A percentile compares a stretch with the other conserved stretches of the same genome.
Conservation (phyloP, 2,797 vertebrate species). For the Meriones psammophilus region DNA sequence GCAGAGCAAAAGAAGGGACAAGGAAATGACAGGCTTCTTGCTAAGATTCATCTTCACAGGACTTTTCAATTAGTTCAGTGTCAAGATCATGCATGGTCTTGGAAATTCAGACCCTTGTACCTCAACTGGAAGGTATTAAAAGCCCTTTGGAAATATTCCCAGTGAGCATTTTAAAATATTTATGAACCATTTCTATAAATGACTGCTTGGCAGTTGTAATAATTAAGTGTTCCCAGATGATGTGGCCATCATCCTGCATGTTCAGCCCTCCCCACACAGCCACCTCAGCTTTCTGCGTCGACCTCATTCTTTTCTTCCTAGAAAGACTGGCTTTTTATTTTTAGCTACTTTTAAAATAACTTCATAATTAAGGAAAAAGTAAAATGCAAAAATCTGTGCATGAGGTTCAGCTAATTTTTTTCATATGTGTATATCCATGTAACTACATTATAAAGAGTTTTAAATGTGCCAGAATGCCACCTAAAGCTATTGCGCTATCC, state of each 20-base stretch:
- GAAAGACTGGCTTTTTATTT: slow-evolving; percentile 39
- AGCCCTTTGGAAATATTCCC: slow-evolving; percentile 71
- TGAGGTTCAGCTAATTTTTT: not conserved
- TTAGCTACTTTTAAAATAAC: slow-evolving; percentile 17
- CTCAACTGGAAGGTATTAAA: slow-evolving; percentile 64
- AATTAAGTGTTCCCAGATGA: slow-evolving; percentile 68
- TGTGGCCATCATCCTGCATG: not conserved
- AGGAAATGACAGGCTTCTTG: slow-evolving; percentile 39
- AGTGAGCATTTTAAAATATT: slow-evolving; percentile 70
- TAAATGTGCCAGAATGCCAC: not conserved
- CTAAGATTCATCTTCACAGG: not conserved
- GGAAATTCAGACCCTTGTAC: slow-evolving; percentile 58
- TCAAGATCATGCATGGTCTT: not conserved
- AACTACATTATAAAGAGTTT: not conserved
- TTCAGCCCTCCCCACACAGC: not conserved
- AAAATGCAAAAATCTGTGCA: not conserved
- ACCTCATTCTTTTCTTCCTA: slow-evolving; percentile 47
- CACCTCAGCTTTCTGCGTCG: not conserved
- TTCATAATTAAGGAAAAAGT: not conserved
- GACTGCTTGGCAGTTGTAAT: slow-evolving; percentile 74
- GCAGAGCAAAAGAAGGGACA: not conserved
- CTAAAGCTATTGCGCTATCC: not conserved
- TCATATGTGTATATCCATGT: not conserved
- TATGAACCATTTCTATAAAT: slow-evolving; percentile 79
- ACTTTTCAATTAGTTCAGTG: slow-evolving; percentile 66